Evolutionary conservation across 2,888 invertebrate genomes (phyloP).

Genomic region (Endomychus coccineus): DNA sequence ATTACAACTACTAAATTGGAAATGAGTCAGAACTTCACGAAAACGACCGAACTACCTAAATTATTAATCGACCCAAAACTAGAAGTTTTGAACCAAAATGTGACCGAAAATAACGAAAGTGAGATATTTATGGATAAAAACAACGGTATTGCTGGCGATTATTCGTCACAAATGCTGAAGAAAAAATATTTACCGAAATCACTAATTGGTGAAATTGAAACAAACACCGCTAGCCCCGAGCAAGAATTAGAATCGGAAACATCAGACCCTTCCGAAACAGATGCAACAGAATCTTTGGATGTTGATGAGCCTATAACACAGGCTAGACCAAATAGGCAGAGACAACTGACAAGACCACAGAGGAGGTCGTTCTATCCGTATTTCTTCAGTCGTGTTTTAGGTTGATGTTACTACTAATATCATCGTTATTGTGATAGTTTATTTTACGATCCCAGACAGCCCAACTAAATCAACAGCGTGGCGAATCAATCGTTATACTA

Average conservation of each 20-base stretch:
- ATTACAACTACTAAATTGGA: too few relatives aligned
- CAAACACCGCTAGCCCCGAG: constrained; percentile 16
- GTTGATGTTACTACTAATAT: too few relatives aligned
- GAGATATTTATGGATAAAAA: constrained; percentile 20
- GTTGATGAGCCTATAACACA: constrained; percentile 32
- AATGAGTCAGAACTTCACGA: too few relatives aligned
- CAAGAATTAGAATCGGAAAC: constrained; percentile 10
- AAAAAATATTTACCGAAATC: constrained; percentile 30
- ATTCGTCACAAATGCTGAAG: constrained; percentile 16
- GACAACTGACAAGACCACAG: constrained; percentile 45
- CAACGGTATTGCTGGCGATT: not conserved
- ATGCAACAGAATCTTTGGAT: constrained; percentile 17
- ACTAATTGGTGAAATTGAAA: constrained; percentile 20
- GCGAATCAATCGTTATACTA: too few relatives aligned
- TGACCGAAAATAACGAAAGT: constrained; percentile 27
- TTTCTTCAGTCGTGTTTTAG: constrained; percentile 49
- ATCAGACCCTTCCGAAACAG: constrained; percentile 13
- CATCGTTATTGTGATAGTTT: too few relatives aligned
- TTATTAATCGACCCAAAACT: constrained; percentile 39
- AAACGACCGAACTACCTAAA: not conserved
- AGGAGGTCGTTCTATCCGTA: constrained; percentile 49
- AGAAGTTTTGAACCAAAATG: constrained; percentile 45
- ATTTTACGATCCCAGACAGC: too few relatives aligned
- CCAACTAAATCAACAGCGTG: too few relatives aligned
- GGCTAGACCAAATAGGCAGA: constrained; percentile 45